A percentile compares a stretch with the other conserved stretches of the same genome.
Evolutionary conservation across 35 echinoderm and acorn worm genomes (phyloP).

Genomic region (Amphiura filiformis): DNA sequence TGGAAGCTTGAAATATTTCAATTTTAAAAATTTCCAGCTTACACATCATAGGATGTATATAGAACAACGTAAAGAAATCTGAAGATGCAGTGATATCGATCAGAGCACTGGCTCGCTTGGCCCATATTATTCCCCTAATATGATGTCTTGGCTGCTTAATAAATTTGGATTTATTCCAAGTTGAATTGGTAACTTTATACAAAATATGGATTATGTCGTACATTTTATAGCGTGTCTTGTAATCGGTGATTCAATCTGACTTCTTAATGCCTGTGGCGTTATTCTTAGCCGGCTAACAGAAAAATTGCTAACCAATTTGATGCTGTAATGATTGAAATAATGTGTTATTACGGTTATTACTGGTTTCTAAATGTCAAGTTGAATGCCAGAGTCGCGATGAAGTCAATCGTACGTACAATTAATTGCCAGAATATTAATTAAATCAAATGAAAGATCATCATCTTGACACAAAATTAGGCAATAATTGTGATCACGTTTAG

Average conservation of each 20-base stretch:
- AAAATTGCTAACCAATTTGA: neutral
- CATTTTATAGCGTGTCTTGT: neutral
- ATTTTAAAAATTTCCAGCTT: too few species aligned
- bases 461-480: neutral
- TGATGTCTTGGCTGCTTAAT: neutral
- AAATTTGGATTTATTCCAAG: neutral
- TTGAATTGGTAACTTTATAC: slow-evolving; percentile 8
- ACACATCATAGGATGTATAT: too few species aligned
- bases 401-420: too few species aligned
- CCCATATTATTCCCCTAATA: neutral
- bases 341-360: neutral
- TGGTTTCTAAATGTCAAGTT: neutral
- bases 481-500: neutral
- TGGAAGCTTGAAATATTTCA: too few species aligned
- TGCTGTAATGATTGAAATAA: neutral
- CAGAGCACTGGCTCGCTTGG: neutral
- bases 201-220: neutral
- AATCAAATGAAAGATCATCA: neutral
- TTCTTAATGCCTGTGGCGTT: neutral
- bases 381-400: too few species aligned
- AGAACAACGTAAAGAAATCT: neutral
- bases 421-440: neutral
- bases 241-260: neutral
- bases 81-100: neutral
- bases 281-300: neutral